phyloP scores from a whole-genome alignment of 92 coral and sea anemone genomes.

The Palythoa caribaeorum region DNA sequence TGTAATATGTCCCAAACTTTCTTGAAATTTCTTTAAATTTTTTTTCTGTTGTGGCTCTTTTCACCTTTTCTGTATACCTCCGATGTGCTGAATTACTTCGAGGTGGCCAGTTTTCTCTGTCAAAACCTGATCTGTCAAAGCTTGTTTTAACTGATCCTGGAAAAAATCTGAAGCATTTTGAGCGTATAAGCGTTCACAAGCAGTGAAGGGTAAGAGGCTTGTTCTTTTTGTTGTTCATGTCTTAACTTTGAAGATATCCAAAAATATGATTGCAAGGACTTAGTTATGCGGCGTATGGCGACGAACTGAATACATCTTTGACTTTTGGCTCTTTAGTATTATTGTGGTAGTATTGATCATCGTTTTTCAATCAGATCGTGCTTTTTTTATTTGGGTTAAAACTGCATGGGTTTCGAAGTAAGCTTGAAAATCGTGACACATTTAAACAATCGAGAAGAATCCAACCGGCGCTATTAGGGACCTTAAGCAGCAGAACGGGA shows the following conservation, averaged over 20 bases:
- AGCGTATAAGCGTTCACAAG: constrained; percentile 48
- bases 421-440: neutral
- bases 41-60: constrained; percentile 35
- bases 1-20: constrained; percentile 45
- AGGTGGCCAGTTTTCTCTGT: constrained; percentile 59
- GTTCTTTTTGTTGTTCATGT: neutral
- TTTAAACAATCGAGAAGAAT: neutral
- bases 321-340: neutral
- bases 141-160: constrained; percentile 61
- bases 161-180: constrained; percentile 60
- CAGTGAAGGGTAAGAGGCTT: constrained; percentile 9
- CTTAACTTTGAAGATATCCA: neutral
- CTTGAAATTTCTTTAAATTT: constrained; percentile 39
- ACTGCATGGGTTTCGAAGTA: neutral
- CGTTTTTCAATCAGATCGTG: no score
- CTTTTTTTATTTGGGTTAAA: neutral
- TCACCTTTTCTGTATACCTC: constrained; percentile 46
- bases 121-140: constrained; percentile 59
- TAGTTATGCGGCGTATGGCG: constrained; percentile 37
- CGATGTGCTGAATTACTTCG: constrained; percentile 41
- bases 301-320: neutral
- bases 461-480: neutral
- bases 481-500: neutral
- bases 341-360: no score
- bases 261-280: neutral